Percentiles rank a stretch among this genome's conserved stretches.
phyloP scores from a whole-genome alignment of 1,140 invertebrate genomes.

The Drosophila virilis region DNA sequence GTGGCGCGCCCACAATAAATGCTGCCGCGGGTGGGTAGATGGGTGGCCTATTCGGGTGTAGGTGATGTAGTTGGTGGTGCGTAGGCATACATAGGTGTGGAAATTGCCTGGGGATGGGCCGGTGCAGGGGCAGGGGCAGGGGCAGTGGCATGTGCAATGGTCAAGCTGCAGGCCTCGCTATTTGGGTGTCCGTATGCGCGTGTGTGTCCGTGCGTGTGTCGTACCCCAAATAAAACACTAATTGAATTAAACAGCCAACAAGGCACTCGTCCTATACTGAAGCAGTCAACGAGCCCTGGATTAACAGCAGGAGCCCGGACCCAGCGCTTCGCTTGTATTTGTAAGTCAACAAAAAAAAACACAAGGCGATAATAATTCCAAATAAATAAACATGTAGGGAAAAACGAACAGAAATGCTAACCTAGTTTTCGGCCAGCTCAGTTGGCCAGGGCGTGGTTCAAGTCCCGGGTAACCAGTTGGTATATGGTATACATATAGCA shows the following conservation, averaged over 20 bases:
- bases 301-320: background rate
- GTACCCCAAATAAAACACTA: constrained; percentile 45
- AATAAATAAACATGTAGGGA: constrained; percentile 3
- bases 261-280: background rate
- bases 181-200: background rate
- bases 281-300: background rate
- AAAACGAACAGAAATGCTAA: constrained; percentile 39
- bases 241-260: constrained; percentile 50
- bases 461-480: constrained; percentile 73
- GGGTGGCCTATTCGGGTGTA: background rate
- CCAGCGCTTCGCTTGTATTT: constrained; percentile 14
- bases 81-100: background rate
- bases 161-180: constrained; percentile 6
- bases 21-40: background rate
- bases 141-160: background rate
- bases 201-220: background rate
- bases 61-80: background rate
- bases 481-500: constrained; percentile 34
- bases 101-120: background rate
- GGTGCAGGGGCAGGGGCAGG: background rate
- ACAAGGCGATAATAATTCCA: constrained; percentile 2
- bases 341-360: constrained; percentile 10
- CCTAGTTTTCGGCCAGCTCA: constrained; percentile 67
- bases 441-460: constrained; percentile 78
- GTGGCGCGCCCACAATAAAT: constrained; percentile 52